Evolutionary conservation across 2,797 vertebrate genomes (phyloP).

Genomic region (Gephyroberyx darwinii): DNA sequence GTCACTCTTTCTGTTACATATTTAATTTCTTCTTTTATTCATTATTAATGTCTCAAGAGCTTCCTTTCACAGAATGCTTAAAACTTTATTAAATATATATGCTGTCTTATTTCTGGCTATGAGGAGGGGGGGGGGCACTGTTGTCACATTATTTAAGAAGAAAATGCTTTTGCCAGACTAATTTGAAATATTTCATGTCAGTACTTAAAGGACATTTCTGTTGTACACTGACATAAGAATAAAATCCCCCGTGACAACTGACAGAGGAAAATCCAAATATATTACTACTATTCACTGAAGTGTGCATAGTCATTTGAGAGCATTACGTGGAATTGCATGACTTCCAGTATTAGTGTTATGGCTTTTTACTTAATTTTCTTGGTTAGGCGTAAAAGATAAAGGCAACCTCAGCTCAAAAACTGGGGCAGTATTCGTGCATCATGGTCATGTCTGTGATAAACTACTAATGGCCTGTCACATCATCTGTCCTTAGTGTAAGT

Average conservation of each 20-base stretch:
- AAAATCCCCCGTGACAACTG: conserved; percentile 49
- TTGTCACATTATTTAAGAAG: conserved; percentile 50
- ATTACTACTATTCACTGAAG: conserved; percentile 40
- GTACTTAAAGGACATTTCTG: conserved; percentile 32
- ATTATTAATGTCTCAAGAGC: conserved; percentile 64
- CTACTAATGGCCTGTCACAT: conserved; percentile 1
- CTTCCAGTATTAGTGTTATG: conserved; percentile 37
- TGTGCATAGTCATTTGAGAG: conserved; percentile 45
- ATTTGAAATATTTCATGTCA: conserved; percentile 60
- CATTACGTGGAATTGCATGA: conserved; percentile 47
- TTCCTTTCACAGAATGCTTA: conserved; percentile 46
- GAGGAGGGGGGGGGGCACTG: conserved; percentile 22
- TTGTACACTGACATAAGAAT: conserved; percentile 36
- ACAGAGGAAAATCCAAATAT: conserved; percentile 38
- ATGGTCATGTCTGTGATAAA: conserved; percentile 15
- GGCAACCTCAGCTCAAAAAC: conserved; percentile 9
- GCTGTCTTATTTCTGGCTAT: conserved; percentile 37
- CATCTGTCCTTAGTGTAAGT: conserved; percentile 13
- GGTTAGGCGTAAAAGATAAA: conserved; percentile 38
- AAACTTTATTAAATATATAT: conserved; percentile 56
- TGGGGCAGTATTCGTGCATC: conserved; percentile 3
- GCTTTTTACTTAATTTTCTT: conserved; percentile 39
- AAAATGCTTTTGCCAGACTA: conserved; percentile 43
- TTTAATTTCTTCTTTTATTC: conserved; percentile 56
- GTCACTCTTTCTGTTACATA: conserved; percentile 40